Evolutionary conservation across 2,888 invertebrate genomes (phyloP), one percentile per base, ranked within the genome.

Genomic region (Yponomeuta plumbellus): DNA sequence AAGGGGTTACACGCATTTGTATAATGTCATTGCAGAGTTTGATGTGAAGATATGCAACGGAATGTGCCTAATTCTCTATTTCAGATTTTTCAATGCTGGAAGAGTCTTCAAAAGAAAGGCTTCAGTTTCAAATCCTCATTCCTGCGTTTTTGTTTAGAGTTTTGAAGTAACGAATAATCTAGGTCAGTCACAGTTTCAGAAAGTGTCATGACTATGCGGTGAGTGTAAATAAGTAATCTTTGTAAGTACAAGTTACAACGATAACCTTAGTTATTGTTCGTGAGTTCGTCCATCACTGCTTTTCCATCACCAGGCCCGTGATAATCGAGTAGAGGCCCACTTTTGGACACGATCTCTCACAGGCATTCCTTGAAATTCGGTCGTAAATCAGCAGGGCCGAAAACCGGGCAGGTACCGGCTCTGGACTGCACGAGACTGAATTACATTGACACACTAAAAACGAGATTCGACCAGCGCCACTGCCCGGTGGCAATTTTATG

Each of bases 311-410:
- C 34, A 34, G 34, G 34, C 44, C 5, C 44, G 11, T 8, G 17
- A 8, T 52, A 52, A 52, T 52, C 17, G 44, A 52, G 44, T 52
- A 52, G 44, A 52, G 44, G 44, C 44, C 44, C 13, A 52, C 2
- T 52, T 52, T 52, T 17, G 11, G 59, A 59, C 23, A 59, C 59
- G 44, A 21, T 63, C 21, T 34, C 21, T 57, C 57, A 11, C 57
- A 22, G 26, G 57, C 26, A 56, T 65, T 65, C 65, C 56, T 65
- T 26, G 34, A 26, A 57, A 26, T 57, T 58, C 40, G 65, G 26
- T 17, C 65, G 58, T 66, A 66, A 66, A 66, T 66, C 65, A 66
- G 23, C 57, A 8, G 59, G n/a, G 65, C 22, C 65, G 65, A 66
- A 59, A 58, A 11, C 34, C 65, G 58, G 65, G 17, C 44, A 52